phyloP scores from a whole-genome alignment of 2,888 invertebrate species.

The Capitulum mitella region DNA sequence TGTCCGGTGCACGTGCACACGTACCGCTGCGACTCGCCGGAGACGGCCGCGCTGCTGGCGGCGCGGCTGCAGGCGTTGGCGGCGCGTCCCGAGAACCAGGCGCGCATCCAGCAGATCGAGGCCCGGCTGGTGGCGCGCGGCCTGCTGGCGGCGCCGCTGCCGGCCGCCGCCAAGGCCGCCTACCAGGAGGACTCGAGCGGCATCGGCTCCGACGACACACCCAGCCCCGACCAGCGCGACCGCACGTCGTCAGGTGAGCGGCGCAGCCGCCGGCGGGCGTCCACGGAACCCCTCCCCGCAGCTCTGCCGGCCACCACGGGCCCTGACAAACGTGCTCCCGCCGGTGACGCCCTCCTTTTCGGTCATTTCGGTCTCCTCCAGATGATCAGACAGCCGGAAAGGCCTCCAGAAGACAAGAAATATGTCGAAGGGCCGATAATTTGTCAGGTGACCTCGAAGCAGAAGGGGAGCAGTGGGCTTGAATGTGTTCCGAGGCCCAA shows the following conservation, averaged over 20 bases:
- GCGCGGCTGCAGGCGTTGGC: conserved; percentile 73
- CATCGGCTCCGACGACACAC: conserved; percentile 77
- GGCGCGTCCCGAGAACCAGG: conserved; percentile 73
- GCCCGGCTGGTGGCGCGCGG: conserved; percentile 48
- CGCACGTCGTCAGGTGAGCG: neutral
- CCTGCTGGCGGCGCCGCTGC: conserved; percentile 42
- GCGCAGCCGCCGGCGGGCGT: too few relatives aligned
- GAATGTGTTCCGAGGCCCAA: too few relatives aligned
- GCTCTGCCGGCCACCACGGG: too few relatives aligned
- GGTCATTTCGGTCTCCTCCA: too few relatives aligned
- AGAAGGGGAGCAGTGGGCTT: too few relatives aligned
- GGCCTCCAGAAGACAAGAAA: too few relatives aligned
- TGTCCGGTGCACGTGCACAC: conserved; percentile 94
- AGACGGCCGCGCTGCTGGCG: conserved; percentile 80
- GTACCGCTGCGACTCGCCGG: conserved; percentile 71
- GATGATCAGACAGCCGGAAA: too few relatives aligned
- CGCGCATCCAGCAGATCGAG: conserved; percentile 76
- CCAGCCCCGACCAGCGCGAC: conserved; percentile 46
- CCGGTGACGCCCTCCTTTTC: too few relatives aligned
- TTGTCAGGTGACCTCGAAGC: too few relatives aligned
- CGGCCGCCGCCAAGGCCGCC: neutral
- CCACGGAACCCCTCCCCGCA: too few relatives aligned
- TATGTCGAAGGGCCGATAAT: too few relatives aligned
- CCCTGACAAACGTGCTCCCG: too few relatives aligned
- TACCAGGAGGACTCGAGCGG: conserved; percentile 60